Conservation (phyloP, 2,888 invertebrate genomes). For the Quadroppia sp. region DNA sequence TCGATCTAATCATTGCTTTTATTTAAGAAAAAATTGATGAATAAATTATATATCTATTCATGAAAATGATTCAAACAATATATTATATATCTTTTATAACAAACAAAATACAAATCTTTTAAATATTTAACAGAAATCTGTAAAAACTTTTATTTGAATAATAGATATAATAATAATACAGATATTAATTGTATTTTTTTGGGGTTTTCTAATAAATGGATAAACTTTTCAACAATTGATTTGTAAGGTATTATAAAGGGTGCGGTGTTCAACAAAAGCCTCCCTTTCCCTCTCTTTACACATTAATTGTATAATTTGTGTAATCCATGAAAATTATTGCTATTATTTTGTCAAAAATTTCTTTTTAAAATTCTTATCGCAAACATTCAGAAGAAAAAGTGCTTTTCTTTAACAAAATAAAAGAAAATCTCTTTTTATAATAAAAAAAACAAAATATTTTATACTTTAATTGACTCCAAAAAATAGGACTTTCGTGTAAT, state of each 20-base stretch:
- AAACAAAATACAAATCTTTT: not conserved
- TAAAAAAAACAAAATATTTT: not conserved
- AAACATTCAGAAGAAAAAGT: not conserved
- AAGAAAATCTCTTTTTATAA: not conserved
- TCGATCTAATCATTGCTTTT: conserved; percentile 5
- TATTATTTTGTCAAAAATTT: conserved; percentile 20
- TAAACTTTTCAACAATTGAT: not conserved
- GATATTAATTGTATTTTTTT: not conserved
- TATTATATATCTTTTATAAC: not conserved
- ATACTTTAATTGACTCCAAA: not conserved
- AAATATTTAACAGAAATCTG: not conserved
- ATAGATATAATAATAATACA: not conserved
- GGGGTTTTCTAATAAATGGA: no score
- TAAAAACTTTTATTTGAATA: not conserved
- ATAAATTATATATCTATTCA: not conserved
- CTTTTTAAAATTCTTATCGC: not conserved
- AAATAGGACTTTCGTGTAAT: conserved; percentile 20
- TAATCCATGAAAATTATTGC: conserved; percentile 14
- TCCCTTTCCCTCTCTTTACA: not conserved
- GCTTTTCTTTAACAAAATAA: not conserved
- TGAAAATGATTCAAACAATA: not conserved
- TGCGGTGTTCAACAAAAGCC: not conserved
- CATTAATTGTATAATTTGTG: not conserved
- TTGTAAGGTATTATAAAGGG: not conserved
- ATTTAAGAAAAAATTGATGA: not conserved